phyloP scores from a whole-genome alignment of 2,113 vertebrate species.

The Callocephalon fimbriatum region DNA sequence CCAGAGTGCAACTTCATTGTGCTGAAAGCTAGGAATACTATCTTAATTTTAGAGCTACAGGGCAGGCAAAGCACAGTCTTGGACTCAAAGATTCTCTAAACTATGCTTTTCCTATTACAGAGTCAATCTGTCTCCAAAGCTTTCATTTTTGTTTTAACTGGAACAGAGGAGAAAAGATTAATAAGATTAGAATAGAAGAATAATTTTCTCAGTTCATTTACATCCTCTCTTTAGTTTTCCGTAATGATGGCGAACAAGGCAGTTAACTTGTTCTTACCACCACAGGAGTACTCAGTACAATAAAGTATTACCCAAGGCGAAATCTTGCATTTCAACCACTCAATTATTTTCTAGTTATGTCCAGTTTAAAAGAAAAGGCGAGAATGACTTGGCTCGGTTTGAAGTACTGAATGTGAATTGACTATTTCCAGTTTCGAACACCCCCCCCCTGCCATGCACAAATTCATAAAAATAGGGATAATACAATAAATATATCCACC shows the following conservation, averaged over 20 bases:
- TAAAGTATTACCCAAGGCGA: conserved; percentile 38
- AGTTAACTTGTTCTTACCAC: neutral
- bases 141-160: conserved; percentile 47
- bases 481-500: conserved; percentile 22
- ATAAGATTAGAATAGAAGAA: conserved; percentile 40
- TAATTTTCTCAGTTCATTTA: conserved; percentile 48
- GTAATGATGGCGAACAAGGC: conserved; percentile 13
- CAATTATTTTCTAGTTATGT: conserved; percentile 14
- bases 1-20: neutral
- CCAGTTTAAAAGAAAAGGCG: neutral
- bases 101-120: neutral
- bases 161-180: conserved; percentile 41
- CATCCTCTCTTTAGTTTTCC: neutral
- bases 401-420: neutral
- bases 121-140: neutral
- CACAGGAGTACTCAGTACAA: neutral
- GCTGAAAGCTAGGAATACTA: neutral
- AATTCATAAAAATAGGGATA: neutral
- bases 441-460: neutral
- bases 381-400: neutral
- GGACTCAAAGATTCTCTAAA: neutral
- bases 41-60: neutral
- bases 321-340: conserved; percentile 56
- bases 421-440: neutral
- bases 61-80: neutral